Evolutionary conservation across 2,797 vertebrate genomes (phyloP), one percentile per base, ranked within the genome.

Genomic region (Esox masquinongy): DNA sequence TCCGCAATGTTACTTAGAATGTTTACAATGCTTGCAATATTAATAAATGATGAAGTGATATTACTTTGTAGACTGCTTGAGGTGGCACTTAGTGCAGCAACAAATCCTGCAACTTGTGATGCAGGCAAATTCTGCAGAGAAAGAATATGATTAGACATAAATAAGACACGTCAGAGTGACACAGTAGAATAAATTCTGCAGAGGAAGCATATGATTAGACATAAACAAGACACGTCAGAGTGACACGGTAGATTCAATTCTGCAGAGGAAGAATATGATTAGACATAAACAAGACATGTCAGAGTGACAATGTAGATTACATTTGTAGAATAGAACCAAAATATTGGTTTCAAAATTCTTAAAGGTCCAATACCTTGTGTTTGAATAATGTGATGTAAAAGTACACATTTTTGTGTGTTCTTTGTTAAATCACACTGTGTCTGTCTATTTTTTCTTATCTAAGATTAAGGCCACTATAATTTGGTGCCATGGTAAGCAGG

Each of bases 1-100:
- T 2, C 53, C 53, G 96, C 94, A 74, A 97, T 11, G 15, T 7
- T 85, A 8, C 66, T 31, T 9, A 98, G 73, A 73, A 96, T 95
- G 6, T n/a, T 53, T 79, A 97, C 77, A 0, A 96, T 67, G 14
- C 94, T 88, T 0, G 76, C 79, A 67, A 97, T 73, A 69, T 93
- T 92, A 77, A 84, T 88, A 43, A 93, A 19, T 36, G 93, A 95
- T 0, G 11, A 49, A 0, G 2, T 47, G 68, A 94, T 89, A 1
- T 56, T 11, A 0, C 0, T 0, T 74, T 80, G 1, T 19, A 83
- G 68, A 0, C 15, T 0, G 16, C 0, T 0, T 0, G 80, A 84
- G 17, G 51, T 17, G 0, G 2, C 0, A 0, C 67, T 90, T 39
- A 97, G 89, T 0, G 79, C 0, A 0, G 0, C 0, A 17, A 93